Percentiles rank a stretch among this genome's conserved stretches.
phyloP scores from a whole-genome alignment of 2,113 vertebrate genomes.

The Oreochromis spilurus region DNA sequence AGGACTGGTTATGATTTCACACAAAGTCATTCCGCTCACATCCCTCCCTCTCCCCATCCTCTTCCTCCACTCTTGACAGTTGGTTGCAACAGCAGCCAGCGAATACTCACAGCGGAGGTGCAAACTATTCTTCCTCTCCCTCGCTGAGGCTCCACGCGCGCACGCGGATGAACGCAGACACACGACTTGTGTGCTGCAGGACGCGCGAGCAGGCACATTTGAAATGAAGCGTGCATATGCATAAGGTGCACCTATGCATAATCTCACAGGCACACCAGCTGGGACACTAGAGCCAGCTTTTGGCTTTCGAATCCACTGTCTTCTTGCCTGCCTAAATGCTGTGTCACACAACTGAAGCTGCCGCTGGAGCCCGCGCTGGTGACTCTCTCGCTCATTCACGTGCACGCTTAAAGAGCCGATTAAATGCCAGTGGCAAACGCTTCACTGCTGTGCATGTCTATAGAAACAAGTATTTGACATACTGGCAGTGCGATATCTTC shows the following conservation, averaged over 20 bases:
- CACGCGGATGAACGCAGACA: not conserved
- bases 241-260: not conserved
- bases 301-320: slow-evolving; percentile 18
- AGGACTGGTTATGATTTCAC: slow-evolving; percentile 43
- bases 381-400: not conserved
- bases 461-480: not conserved
- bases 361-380: slow-evolving; percentile 28
- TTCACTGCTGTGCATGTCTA: not conserved
- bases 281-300: slow-evolving; percentile 31
- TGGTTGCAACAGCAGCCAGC: slow-evolving; percentile 37
- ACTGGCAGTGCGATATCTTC: not conserved
- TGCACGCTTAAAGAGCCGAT: not conserved
- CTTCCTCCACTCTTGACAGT: slow-evolving; percentile 26
- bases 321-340: slow-evolving; percentile 10
- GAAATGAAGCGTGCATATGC: not conserved
- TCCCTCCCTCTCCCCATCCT: not conserved
- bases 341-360: slow-evolving; percentile 34
- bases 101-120: slow-evolving; percentile 28
- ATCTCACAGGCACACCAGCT: slow-evolving; percentile 8
- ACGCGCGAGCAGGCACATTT: not conserved
- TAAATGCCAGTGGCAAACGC: not conserved
- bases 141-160: not conserved
- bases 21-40: not conserved
- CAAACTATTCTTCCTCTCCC: slow-evolving; percentile 28
- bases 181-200: not conserved